phyloP scores from a whole-genome alignment of 2,888 invertebrate genomes.

The Spilarctia lutea region DNA sequence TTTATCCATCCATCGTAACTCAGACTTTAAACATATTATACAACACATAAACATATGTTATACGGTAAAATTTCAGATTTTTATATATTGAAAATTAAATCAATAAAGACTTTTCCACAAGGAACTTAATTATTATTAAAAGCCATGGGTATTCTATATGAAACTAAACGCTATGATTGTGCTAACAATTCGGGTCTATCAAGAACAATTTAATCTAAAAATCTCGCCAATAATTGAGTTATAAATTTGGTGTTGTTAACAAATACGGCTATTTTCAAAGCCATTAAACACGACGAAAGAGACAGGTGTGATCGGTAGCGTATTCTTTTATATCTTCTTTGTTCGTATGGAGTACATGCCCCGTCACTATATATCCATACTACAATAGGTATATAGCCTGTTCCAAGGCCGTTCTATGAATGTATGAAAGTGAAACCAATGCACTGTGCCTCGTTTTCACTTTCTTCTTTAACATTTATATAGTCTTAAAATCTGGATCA shows the following conservation, averaged over 20 bases:
- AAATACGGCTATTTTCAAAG: constrained; percentile 51
- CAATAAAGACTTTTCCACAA: neutral
- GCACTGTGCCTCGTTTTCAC: constrained; percentile 8
- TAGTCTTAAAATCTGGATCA: neutral
- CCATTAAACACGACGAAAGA: constrained; percentile 55
- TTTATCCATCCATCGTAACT: no score
- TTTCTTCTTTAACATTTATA: constrained; percentile 27
- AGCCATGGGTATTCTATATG: neutral
- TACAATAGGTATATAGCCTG: constrained; percentile 13
- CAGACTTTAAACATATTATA: no score
- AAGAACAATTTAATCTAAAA: constrained; percentile 39
- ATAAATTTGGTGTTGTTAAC: constrained; percentile 46
- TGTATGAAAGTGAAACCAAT: constrained; percentile 45
- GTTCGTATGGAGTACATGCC: constrained; percentile 35
- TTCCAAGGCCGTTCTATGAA: constrained; percentile 33
- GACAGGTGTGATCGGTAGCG: constrained; percentile 36
- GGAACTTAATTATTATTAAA: neutral
- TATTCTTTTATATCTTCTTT: constrained; percentile 52
- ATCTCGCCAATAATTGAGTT: constrained; percentile 51
- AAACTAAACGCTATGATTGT: neutral
- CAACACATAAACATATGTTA: no score
- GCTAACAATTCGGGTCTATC: constrained; percentile 25
- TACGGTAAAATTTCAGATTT: no score
- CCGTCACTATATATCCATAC: constrained; percentile 10
- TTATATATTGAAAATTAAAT: neutral